These are phyloP conservation scores for Polyploca ridens DNA, from an alignment of 2,888 invertebrate species.

Conservation along the genomic window DNA sequence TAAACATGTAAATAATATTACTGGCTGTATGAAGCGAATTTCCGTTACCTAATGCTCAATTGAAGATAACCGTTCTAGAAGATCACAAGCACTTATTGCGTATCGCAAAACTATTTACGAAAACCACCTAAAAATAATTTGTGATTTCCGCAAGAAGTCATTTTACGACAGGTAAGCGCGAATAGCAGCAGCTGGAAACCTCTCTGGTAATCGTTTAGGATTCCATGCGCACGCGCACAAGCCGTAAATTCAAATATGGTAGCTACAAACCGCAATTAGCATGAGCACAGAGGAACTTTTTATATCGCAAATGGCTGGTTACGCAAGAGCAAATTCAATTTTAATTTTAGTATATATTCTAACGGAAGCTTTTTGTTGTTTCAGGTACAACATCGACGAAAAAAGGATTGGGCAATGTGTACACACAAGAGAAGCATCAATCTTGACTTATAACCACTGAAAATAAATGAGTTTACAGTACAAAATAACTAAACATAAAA, in stretches of 20 bases:
- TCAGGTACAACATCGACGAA: conserved; percentile 65
- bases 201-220: conserved; percentile 64
- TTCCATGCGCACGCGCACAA: conserved; percentile 62
- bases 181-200: conserved; percentile 61
- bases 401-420: conserved; percentile 76
- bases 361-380: conserved; percentile 49
- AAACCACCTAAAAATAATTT: conserved; percentile 26
- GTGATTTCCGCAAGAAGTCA: conserved; percentile 44
- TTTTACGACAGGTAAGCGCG: conserved; percentile 47
- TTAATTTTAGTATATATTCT: conserved; percentile 19
- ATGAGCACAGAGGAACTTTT: conserved; percentile 55
- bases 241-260: conserved; percentile 74
- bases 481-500: conserved; percentile 52
- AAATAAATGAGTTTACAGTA: conserved; percentile 51
- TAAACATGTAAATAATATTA: conserved; percentile 20
- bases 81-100: background rate
- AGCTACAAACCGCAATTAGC: conserved; percentile 77
- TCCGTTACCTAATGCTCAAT: background rate
- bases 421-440: conserved; percentile 78
- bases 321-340: conserved; percentile 40
- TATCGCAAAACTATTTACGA: background rate
- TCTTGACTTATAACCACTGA: conserved; percentile 49
- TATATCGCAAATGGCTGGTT: conserved; percentile 43
- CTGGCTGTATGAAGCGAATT: background rate
- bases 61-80: background rate